phyloP scores from a whole-genome alignment of 2,113 vertebrate species.

The Alligator mississippiensis region DNA sequence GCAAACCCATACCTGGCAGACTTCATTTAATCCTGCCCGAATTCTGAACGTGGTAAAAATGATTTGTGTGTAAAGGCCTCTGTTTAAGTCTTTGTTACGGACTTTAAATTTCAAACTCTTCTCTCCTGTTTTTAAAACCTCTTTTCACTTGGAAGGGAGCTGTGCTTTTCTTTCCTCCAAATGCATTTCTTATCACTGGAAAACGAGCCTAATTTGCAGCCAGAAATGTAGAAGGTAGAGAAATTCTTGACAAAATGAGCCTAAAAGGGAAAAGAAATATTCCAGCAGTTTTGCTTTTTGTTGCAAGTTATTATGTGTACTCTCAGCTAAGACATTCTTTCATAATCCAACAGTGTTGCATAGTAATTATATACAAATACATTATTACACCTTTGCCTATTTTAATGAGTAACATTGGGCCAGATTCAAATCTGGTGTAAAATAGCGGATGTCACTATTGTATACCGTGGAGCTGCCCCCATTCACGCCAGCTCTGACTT shows the following conservation, averaged over 20 bases:
- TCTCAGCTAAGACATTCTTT: constrained; percentile 28
- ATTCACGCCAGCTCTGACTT: neutral
- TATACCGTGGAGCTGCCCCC: neutral
- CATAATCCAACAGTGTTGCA: neutral
- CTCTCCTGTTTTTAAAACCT: constrained; percentile 7
- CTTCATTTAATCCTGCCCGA: neutral
- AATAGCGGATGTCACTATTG: neutral
- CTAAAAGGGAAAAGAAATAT: neutral
- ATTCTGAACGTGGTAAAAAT: neutral
- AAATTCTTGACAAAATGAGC: constrained; percentile 63
- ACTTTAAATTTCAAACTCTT: constrained; percentile 5
- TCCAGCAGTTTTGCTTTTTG: constrained; percentile 38
- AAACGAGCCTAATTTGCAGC: constrained; percentile 61
- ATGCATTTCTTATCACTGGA: constrained; percentile 40
- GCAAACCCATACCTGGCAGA: neutral
- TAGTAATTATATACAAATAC: neutral
- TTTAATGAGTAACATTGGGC: neutral
- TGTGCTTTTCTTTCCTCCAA: constrained; percentile 38
- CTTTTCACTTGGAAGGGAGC: neutral
- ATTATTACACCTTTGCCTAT: neutral
- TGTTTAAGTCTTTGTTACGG: neutral
- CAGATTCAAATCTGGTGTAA: neutral
- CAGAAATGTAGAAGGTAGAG: constrained; percentile 56
- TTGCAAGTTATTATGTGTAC: constrained; percentile 21
- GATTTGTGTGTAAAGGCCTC: neutral